A percentile compares a stretch with the other conserved stretches of the same genome.
These are phyloP conservation scores for Dynastes hyllus DNA, from an alignment of 2,888 invertebrate genomes.

Conservation along the genomic window DNA sequence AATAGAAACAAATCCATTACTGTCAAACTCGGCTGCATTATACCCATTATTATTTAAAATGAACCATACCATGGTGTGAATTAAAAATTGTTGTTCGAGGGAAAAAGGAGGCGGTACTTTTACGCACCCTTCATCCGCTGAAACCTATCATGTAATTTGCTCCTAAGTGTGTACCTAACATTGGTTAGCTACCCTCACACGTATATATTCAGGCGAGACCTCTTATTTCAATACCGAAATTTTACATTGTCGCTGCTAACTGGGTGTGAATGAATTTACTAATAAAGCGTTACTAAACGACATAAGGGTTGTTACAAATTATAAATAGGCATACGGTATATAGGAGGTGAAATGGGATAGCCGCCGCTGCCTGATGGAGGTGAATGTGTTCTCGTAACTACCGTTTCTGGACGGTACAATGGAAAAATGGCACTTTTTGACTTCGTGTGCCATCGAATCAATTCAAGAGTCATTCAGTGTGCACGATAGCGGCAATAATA, in stretches of 20 bases:
- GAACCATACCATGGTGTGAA: slow-evolving; percentile 51
- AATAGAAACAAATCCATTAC: slow-evolving; percentile 45
- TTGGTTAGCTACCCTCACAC: slow-evolving; percentile 60
- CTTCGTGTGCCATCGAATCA: slow-evolving; percentile 40
- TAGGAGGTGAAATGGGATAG: slow-evolving; percentile 34
- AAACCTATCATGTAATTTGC: slow-evolving; percentile 59
- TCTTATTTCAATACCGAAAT: slow-evolving; percentile 66
- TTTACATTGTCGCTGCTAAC: slow-evolving; percentile 67
- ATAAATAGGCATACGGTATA: slow-evolving; percentile 29
- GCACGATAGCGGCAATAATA: slow-evolving; percentile 6
- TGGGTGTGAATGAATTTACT: slow-evolving; percentile 67
- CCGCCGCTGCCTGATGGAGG: slow-evolving; percentile 4
- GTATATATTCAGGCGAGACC: slow-evolving; percentile 8
- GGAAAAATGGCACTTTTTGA: slow-evolving; percentile 48
- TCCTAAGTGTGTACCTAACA: slow-evolving; percentile 57
- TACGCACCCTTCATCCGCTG: slow-evolving; percentile 44
- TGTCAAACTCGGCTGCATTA: slow-evolving; percentile 35
- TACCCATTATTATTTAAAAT: slow-evolving; percentile 27
- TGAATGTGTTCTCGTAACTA: slow-evolving; percentile 43
- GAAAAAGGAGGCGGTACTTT: slow-evolving; percentile 45
- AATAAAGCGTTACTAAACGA: slow-evolving; percentile 69
- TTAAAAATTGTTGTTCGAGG: slow-evolving; percentile 49
- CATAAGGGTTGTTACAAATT: slow-evolving; percentile 53
- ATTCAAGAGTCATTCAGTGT: slow-evolving; percentile 34
- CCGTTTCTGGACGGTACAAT: slow-evolving; percentile 39